Evolutionary conservation across 2,888 invertebrate species (phyloP).

Genomic region (Cryptus viduatorius): DNA sequence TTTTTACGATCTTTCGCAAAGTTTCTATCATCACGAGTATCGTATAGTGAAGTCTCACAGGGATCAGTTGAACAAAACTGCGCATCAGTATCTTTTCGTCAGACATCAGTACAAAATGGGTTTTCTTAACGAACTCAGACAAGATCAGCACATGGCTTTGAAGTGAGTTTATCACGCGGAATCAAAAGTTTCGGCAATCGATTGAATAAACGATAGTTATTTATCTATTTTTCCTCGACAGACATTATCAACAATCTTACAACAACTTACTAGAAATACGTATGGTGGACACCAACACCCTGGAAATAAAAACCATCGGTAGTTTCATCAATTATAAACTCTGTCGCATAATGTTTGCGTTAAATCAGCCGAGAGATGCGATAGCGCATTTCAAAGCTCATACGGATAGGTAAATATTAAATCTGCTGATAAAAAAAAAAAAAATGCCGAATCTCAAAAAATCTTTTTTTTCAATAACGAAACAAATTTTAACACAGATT

Average conservation of each 20-base stretch:
- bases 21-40: conserved; percentile 96
- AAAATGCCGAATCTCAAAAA: no score
- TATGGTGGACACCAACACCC: conserved; percentile 94
- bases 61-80: conserved; percentile 95
- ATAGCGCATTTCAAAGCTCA: conserved; percentile 97
- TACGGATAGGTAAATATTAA: conserved; percentile 88
- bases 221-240: conserved; percentile 79
- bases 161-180: conserved; percentile 86
- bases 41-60: conserved; percentile 94
- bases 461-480: background rate
- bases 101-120: conserved; percentile 99
- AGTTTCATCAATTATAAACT: conserved; percentile 98
- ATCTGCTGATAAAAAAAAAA: background rate
- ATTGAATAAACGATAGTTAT: background rate
- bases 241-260: conserved; percentile 95
- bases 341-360: conserved; percentile 94
- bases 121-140: conserved; percentile 96
- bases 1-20: conserved; percentile 96
- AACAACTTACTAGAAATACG: conserved; percentile 95
- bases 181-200: background rate
- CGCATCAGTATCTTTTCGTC: conserved; percentile 96
- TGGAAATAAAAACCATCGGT: conserved; percentile 97
- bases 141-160: conserved; percentile 94
- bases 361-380: conserved; percentile 96
- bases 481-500: conserved; percentile 85